These are phyloP conservation scores for Trachops cirrhosus DNA, from an alignment of 2,797 vertebrate genomes.

Conservation along the genomic window DNA sequence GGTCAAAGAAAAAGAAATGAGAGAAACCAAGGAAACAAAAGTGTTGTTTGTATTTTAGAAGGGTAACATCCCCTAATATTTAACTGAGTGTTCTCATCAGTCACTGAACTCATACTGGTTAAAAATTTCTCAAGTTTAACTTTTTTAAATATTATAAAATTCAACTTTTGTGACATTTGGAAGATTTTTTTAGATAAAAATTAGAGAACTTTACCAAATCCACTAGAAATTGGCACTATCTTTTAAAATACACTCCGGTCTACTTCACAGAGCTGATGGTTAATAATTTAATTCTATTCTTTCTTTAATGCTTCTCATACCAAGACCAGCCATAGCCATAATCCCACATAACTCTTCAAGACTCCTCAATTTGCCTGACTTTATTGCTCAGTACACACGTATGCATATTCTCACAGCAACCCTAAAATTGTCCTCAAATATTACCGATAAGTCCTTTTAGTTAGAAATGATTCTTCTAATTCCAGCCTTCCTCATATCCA, in stretches of 20 bases:
- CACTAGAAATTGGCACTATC: background rate
- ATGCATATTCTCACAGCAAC: background rate
- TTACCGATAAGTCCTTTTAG: background rate
- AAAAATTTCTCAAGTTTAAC: background rate
- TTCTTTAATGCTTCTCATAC: background rate
- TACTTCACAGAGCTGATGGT: background rate
- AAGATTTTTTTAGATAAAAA: background rate
- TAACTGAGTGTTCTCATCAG: background rate
- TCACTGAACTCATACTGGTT: background rate
- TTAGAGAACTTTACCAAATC: background rate
- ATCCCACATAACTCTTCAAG: background rate
- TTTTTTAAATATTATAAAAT: background rate
- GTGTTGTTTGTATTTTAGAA: background rate
- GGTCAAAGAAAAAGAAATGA: background rate
- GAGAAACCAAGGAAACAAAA: background rate
- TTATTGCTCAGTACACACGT: background rate
- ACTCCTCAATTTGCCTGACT: background rate
- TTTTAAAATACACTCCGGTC: background rate
- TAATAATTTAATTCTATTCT: background rate
- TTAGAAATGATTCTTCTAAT: background rate
- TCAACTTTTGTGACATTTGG: background rate
- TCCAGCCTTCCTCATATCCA: background rate
- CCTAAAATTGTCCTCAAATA: background rate
- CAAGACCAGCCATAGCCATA: background rate
- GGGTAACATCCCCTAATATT: background rate